Evolutionary conservation across 2,113 vertebrate genomes (phyloP), one percentile per base, ranked within the genome.

Genomic region (Megaptera novaeangliae): DNA sequence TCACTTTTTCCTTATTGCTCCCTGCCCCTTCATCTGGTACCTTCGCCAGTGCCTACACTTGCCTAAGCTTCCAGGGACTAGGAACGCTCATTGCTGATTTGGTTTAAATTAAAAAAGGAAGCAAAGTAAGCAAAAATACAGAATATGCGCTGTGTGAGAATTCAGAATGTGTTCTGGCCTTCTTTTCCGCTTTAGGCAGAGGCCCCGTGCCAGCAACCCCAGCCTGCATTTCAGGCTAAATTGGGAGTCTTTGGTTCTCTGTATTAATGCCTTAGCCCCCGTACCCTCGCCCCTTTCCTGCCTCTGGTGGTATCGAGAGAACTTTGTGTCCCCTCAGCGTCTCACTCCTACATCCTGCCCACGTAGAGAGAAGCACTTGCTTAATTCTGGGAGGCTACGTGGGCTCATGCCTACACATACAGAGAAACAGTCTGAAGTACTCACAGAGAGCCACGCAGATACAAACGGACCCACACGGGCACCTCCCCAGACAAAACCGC

Each of bases 291-390:
- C 41, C 78, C 39, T 77, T 64, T 85, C 29, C 55, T 44, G 83
- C 72, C 31, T 91, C 77, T n/a, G 80, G 1, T 57, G 49, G 34
- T 63, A 94, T 27, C 44, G 25, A 36, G 95, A 95, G 97, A 98
- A 98, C 97, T 98, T 97, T 49, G 81, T 2, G 81, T 78, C 81
- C 78, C 52, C 83, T 72, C 74, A 29, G 95, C 75, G 74, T 87
- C 78, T 63, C 92, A 36, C 87, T 85, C 71, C 64, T 34, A 23
- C 92, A 75, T 85, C 71, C 90, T 94, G 68, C 96, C 96, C 94
- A 96, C 83, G 11, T 34, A 93, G 44, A 44, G 44, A 44, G 83
- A 96, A 95, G 39, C 74, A 2, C 82, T 75, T 75, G 85, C 90
- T 88, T 91, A 29, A 94, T 96, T 93, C 94, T 21, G 46, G 68